phyloP scores from a whole-genome alignment of 1,140 invertebrate genomes.

The Achatina immaculata region DNA sequence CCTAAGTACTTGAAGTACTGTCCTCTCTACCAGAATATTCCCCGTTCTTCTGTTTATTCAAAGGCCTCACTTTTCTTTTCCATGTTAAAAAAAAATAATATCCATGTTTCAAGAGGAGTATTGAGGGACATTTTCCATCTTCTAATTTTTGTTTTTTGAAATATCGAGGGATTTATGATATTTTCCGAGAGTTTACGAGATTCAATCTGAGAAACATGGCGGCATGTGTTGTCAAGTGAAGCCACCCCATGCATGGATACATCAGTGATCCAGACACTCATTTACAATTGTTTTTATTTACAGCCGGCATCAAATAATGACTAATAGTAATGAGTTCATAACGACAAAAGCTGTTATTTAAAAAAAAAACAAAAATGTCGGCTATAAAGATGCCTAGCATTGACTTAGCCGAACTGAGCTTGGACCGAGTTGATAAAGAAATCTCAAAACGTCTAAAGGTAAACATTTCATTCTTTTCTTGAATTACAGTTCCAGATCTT shows the following conservation, averaged over 20 bases:
- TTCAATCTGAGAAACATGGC: constrained; percentile 43
- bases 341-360: constrained; percentile 15
- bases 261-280: neutral
- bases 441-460: constrained; percentile 31
- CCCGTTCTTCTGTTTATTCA: too few species aligned
- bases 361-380: constrained; percentile 32
- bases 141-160: too few species aligned
- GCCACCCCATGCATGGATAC: constrained; percentile 35
- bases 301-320: constrained; percentile 9
- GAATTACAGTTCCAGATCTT: too few species aligned
- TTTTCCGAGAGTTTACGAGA: constrained; percentile 40
- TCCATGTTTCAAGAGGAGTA: too few species aligned
- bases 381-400: constrained; percentile 28
- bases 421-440: constrained; percentile 36
- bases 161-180: constrained; percentile 27
- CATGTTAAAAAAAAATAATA: too few species aligned
- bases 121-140: too few species aligned
- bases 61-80: too few species aligned
- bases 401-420: constrained; percentile 31
- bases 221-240: constrained; percentile 49
- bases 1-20: too few species aligned
- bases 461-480: neutral
- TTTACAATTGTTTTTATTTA: neutral
- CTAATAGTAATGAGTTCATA: constrained; percentile 20
- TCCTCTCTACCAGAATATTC: too few species aligned